Evolutionary conservation across 2,797 vertebrate genomes (phyloP).

Genomic region (Takifugu ocellatus): DNA sequence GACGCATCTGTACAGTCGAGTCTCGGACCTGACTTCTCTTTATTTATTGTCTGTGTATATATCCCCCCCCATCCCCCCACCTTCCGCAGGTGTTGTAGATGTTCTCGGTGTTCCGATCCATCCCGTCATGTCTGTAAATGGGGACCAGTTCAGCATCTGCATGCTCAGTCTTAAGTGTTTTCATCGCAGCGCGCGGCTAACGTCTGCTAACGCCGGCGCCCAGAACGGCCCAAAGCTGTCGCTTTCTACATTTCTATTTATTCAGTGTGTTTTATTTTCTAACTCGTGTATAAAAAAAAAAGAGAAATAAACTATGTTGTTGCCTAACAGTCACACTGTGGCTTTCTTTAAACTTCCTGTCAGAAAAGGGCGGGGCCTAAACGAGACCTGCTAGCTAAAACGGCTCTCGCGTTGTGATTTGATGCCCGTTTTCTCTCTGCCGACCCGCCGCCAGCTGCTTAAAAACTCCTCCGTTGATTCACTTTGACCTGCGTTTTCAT

Average conservation of each 20-base stretch:
- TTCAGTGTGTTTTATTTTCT: conserved; percentile 80
- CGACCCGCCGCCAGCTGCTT: conserved; percentile 7
- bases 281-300: conserved; percentile 70
- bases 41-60: conserved; percentile 71
- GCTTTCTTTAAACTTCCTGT: no score
- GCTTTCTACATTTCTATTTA: conserved; percentile 82
- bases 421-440: not conserved
- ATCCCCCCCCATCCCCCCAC: conserved; percentile 31
- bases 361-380: not conserved
- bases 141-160: conserved; percentile 73
- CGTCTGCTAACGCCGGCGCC: conserved; percentile 41
- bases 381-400: no score
- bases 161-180: conserved; percentile 75
- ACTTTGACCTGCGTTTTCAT: conserved; percentile 64
- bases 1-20: conserved; percentile 61
- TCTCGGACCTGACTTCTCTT: conserved; percentile 62
- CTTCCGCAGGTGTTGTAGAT: conserved; percentile 60
- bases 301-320: conserved; percentile 66
- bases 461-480: conserved; percentile 31
- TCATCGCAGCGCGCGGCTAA: conserved; percentile 67
- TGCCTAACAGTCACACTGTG: conserved; percentile 35
- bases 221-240: conserved; percentile 23
- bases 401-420: no score
- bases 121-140: conserved; percentile 61
- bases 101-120: conserved; percentile 74